Evolutionary conservation across 2,888 invertebrate genomes (phyloP), one percentile per base, ranked within the genome.

Genomic region (Apamea crenata): DNA sequence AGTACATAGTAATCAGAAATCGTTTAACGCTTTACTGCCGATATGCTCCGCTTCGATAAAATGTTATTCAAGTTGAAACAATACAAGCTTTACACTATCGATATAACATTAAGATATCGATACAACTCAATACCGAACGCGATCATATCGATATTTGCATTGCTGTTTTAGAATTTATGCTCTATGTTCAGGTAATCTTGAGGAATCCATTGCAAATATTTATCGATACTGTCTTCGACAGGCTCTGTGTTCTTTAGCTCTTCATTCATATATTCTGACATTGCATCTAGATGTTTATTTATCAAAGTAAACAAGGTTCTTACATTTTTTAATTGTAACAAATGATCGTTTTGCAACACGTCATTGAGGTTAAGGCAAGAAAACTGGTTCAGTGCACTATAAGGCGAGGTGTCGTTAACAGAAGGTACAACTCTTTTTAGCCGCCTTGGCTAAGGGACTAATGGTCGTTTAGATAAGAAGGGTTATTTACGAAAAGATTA

Each of bases 291-390:
- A 44, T 72, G 21, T 78, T 76, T 47, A 74, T 63, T n/a, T 67
- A 77, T 77, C 36, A 74, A 79, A 5, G 67, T 73, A 71, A 81
- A 81, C 71, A 68, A 56, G 16, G 56, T 76, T n/a, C 72, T 53
- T 68, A 53, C 21, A 25, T 63, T 73, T 59, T 83, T 78, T 78
- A 76, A 86, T 85, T 85, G 85, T 85, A 79, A 85, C 81, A 40
- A n/a, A n/a, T 83, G 81, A 83, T 82, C 77, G 69, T 77, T 83
- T 80, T 82, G 74, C 72, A 80, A 70, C 71, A 84, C 84, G 83
- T 82, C 80, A 87, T 89, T 87, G 73, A 78, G 84, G 88, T 88
- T 80, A 83, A 85, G 87, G 86, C 72, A 74, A 87, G 67, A 73
- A 75, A 87, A 87, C 88, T 85, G 79, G 89, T 83, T 84, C 77